Evolutionary conservation across 2,888 invertebrate species (phyloP).

Genomic region (Auanema freiburgensis): DNA sequence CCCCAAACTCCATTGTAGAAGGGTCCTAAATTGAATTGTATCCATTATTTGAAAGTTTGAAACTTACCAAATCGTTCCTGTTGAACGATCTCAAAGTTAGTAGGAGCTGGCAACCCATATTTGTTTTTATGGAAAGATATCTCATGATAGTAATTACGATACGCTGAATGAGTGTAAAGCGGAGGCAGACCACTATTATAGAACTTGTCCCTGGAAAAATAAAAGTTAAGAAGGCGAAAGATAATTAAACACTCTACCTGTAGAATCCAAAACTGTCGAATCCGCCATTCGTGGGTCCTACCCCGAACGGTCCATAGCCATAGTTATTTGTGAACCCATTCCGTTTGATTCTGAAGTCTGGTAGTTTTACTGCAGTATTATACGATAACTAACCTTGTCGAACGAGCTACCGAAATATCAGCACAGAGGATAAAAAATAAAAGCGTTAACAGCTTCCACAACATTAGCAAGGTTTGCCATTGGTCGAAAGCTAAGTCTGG

Average conservation of each 20-base stretch:
- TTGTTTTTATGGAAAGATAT: slow-evolving; percentile 56
- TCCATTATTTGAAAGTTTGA: not conserved
- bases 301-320: slow-evolving; percentile 50
- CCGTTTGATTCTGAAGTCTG: slow-evolving; percentile 33
- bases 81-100: slow-evolving; percentile 49
- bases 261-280: slow-evolving; percentile 55
- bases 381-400: not conserved
- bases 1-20: slow-evolving; percentile 59
- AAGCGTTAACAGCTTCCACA: too few species aligned
- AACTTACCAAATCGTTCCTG: slow-evolving; percentile 52
- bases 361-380: not conserved
- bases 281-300: slow-evolving; percentile 52
- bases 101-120: slow-evolving; percentile 46
- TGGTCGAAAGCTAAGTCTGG: too few species aligned
- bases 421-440: too few species aligned
- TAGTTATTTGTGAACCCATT: slow-evolving; percentile 59
- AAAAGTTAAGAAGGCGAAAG: not conserved
- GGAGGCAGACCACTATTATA: slow-evolving; percentile 56
- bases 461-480: too few species aligned
- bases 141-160: slow-evolving; percentile 57
- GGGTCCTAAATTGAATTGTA: slow-evolving; percentile 41
- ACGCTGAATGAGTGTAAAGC: slow-evolving; percentile 47
- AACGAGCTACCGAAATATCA: too few species aligned
- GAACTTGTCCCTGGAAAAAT: slow-evolving; percentile 45
- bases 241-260: slow-evolving; percentile 13